These are phyloP conservation scores for Achroia grisella DNA, from an alignment of 1,140 invertebrate species.

Conservation along the genomic window DNA sequence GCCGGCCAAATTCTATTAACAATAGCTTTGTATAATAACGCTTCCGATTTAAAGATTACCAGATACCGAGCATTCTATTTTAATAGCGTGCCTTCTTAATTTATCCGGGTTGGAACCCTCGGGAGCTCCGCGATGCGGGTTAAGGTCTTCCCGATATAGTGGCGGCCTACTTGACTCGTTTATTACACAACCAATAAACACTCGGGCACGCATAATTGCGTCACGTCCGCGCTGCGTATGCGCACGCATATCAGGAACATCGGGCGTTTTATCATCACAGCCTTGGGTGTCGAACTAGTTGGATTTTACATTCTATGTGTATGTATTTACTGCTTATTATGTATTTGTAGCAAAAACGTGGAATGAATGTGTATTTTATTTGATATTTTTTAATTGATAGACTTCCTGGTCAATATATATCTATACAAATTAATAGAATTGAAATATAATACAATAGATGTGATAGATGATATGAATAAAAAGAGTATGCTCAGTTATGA, in stretches of 20 bases:
- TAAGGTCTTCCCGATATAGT: conserved; percentile 65
- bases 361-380: too few relatives aligned
- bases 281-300: too few relatives aligned
- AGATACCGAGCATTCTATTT: not conserved
- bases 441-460: too few relatives aligned
- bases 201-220: conserved; percentile 22
- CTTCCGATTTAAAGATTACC: not conserved
- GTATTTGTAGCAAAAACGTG: too few relatives aligned
- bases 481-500: too few relatives aligned
- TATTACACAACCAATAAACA: conserved; percentile 39
- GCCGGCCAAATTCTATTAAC: not conserved
- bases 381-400: too few relatives aligned
- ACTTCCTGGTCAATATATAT: too few relatives aligned
- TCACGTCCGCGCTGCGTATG: conserved; percentile 9
- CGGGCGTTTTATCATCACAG: not conserved
- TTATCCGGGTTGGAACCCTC: conserved; percentile 32
- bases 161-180: conserved; percentile 37
- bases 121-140: conserved; percentile 50
- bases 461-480: too few relatives aligned
- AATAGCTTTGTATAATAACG: not conserved
- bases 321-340: too few relatives aligned
- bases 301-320: too few relatives aligned
- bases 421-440: too few relatives aligned
- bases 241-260: not conserved
- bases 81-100: conserved; percentile 8